Base-by-base conservation (phyloP, 2,113 vertebrate genomes). In the Seriola rivoliana region DNA sequence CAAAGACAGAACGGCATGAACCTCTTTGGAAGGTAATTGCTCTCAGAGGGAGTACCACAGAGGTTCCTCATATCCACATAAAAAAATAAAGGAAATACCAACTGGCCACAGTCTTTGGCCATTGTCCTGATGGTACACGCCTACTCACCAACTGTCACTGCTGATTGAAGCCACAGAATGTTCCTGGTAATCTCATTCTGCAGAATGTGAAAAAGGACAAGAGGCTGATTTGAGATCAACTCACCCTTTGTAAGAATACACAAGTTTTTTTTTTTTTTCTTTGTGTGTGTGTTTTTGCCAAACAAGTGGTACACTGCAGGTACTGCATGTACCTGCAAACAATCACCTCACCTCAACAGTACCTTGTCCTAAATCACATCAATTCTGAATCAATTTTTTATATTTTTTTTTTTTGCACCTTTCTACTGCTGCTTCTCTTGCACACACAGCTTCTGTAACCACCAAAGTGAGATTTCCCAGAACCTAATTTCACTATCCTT, bases 91-190 rank as follows among this genome's bases (percentile, higher is more conserved):
- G 68, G 62, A 80, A 11, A 46, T 44, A 67, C 19, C 25, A 66
- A 74, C 69, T 19, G 36, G 57, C 62, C 29, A 48, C 71, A 42
- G 25, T 69, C 65, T 78, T 82, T 80, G 80, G 80, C 46, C 71
- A 75, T 74, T 80, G 88, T 85, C 73, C 84, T 75, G 62, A 81
- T 77, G 76, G 74, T 46, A 11, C 54, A 78, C 82, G n/a, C 86
- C 89, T 66, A 88, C 88, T 89, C 81, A 86, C 81, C 83, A 88
- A 90, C 85, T 89, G 87, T 75, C 83, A 68, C 11, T 12, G 50
- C 65, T 80, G 75, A 82, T 78, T 80, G 81, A 85, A 81, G 65
- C 73, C 54, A 70, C 77, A 66, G 19, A 79, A 71, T 80, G 68
- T 65, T 82, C 29, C 62, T 65, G 50, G 60, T 81, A 50, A 69